phyloP scores from a whole-genome alignment of 2,797 vertebrate genomes.

The Brachyalestes nurse region DNA sequence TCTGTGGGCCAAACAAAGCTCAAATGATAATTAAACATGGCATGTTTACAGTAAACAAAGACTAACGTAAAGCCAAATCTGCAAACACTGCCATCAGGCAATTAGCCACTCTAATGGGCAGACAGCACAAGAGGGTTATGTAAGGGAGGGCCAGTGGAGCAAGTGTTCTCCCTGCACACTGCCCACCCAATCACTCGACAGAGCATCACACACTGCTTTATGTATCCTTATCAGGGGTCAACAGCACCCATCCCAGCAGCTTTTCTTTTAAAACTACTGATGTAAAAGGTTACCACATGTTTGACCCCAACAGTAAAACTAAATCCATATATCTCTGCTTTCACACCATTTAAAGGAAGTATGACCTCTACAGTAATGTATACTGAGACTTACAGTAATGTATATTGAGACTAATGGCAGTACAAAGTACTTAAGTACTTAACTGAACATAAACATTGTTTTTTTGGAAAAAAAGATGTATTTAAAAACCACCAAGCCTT shows the following conservation, averaged over 20 bases:
- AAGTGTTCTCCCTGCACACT: slow-evolving; percentile 30
- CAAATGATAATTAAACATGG: slow-evolving; percentile 40
- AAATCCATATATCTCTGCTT: neutral
- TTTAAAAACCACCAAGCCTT: too few relatives aligned
- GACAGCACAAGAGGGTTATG: slow-evolving; percentile 45
- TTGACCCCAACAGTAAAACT: neutral
- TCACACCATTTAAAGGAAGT: neutral
- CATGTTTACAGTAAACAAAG: slow-evolving; percentile 68
- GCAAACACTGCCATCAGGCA: slow-evolving; percentile 56
- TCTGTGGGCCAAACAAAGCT: slow-evolving; percentile 25
- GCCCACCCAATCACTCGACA: neutral
- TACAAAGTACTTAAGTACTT: too few relatives aligned
- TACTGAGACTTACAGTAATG: too few relatives aligned
- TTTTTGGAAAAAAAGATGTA: too few relatives aligned
- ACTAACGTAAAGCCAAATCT: slow-evolving; percentile 43
- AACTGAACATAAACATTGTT: too few relatives aligned
- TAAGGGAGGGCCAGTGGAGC: slow-evolving; percentile 34
- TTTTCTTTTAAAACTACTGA: neutral
- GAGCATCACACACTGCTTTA: neutral
- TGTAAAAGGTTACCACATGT: neutral
- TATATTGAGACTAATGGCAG: too few relatives aligned
- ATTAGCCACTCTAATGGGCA: slow-evolving; percentile 62
- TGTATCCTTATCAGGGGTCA: neutral
- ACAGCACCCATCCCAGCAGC: neutral
- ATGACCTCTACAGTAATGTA: neutral